These are phyloP conservation scores for Leptoclinus maculatus DNA, from an alignment of 2,797 vertebrate species.

Conservation along the genomic window DNA sequence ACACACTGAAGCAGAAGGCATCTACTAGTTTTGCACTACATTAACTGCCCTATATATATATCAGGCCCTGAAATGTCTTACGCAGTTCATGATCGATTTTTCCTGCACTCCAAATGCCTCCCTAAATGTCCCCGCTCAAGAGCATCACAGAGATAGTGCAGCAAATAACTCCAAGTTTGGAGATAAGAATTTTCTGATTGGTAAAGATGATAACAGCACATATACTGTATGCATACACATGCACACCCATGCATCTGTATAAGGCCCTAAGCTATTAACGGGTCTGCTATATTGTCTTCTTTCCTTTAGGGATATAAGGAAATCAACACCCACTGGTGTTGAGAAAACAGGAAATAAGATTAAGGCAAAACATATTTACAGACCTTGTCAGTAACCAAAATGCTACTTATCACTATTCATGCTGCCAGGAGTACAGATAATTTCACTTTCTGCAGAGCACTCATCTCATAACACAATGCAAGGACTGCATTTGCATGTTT, in stretches of 20 bases:
- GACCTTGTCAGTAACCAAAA: slow-evolving; percentile 37
- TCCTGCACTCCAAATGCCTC: slow-evolving; percentile 34
- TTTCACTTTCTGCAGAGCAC: slow-evolving; percentile 44
- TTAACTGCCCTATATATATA: slow-evolving; percentile 28
- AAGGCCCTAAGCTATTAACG: slow-evolving; percentile 4
- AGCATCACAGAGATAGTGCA: slow-evolving; percentile 56
- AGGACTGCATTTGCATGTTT: slow-evolving; percentile 75
- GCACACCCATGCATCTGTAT: slow-evolving; percentile 32
- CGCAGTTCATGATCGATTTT: slow-evolving; percentile 52
- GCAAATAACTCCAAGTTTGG: slow-evolving; percentile 45
- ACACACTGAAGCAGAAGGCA: neutral
- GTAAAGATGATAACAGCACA: slow-evolving; percentile 53
- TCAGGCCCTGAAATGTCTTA: slow-evolving; percentile 16
- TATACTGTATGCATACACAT: slow-evolving; percentile 16
- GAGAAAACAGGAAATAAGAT: slow-evolving; percentile 26
- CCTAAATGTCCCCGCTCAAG: slow-evolving; percentile 49
- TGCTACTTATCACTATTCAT: neutral
- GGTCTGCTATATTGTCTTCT: neutral
- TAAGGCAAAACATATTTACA: slow-evolving; percentile 32
- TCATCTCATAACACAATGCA: slow-evolving; percentile 63
- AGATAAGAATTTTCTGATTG: slow-evolving; percentile 69
- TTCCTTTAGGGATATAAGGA: neutral
- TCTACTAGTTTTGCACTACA: slow-evolving; percentile 4
- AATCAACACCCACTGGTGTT: slow-evolving; percentile 9
- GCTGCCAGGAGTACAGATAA: slow-evolving; percentile 41